Base-by-base conservation (phyloP, 2,113 vertebrate species). In the Edolisoma coerulescens region DNA sequence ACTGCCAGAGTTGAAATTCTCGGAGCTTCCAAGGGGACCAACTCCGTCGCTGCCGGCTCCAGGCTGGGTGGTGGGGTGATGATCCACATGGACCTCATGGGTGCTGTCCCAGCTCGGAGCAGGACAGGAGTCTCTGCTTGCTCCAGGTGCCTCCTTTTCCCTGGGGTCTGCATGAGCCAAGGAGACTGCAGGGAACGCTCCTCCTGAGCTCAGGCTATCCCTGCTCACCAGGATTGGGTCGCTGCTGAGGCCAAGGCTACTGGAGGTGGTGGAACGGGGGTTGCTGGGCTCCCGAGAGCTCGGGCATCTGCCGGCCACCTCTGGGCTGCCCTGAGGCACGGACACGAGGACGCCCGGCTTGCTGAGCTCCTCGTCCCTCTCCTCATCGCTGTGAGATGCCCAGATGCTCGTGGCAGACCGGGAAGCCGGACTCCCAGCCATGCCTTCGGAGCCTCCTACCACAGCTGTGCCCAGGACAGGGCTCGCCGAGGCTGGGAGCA, bases 261-360 rank as follows among this genome's bases (percentile, higher is more conserved):
- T 0, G 0, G 53, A 67, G 0, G 3, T 3, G 11, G 3, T 1
- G 3, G 60, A 61, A 74, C 0, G 1, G 22, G 22, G 4, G 7
- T 8, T 11, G 1, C 39, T 9, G 39, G 52, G 56, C n/a, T 11
- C 16, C 20, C 0, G 32, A 69, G 64, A 24, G 59, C 20, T 28
- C 0, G 0, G 33, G 35, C 3, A 9, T 45, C 52, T 70, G 35
- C 13, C 0, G 0, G 50, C 42, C 6, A 1, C 56, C 30, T 33
- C 69, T 17, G 60, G 15, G 52, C 19, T 39, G 19, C 50, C 60
- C 42, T 0, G 33, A 35, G 4, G 2, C 1, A 1, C 0, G 1
- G 90, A 88, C 30, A 16, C 0, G 3, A 96, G 88, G 47, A 22
- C 6, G 0, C 52, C 63, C 0, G 90, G 90, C 71, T 96, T 93